These are phyloP conservation scores for Subanguina moxae DNA, from an alignment of 1,140 invertebrate species.

Conservation along the genomic window DNA sequence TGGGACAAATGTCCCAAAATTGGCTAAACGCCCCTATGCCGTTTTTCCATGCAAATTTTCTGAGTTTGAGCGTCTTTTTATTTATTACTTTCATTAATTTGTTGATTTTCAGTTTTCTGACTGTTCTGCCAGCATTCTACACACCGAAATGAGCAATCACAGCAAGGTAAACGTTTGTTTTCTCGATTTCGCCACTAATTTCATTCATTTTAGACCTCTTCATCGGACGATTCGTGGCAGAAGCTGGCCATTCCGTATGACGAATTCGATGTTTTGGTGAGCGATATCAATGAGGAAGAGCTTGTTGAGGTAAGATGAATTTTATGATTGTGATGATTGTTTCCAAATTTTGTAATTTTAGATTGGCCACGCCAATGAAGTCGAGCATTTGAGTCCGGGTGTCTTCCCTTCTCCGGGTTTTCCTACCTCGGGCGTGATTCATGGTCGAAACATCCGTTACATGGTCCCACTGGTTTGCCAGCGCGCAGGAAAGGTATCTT, in stretches of 20 bases:
- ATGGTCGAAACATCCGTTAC: constrained; percentile 32
- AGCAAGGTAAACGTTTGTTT: too few relatives aligned
- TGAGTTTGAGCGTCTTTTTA: too few relatives aligned
- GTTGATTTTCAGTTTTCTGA: too few relatives aligned
- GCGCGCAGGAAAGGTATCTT: constrained; percentile 19
- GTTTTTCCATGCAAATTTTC: too few relatives aligned
- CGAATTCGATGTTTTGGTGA: constrained; percentile 7
- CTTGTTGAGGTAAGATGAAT: constrained; percentile 1
- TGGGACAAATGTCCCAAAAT: too few relatives aligned
- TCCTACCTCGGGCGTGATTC: constrained; percentile 27
- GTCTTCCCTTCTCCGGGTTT: constrained; percentile 34
- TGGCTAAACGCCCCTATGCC: too few relatives aligned
- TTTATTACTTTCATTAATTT: too few relatives aligned
- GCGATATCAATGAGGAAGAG: constrained; percentile 10
- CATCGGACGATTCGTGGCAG: too few relatives aligned
- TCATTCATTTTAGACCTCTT: too few relatives aligned
- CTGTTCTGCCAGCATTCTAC: too few relatives aligned
- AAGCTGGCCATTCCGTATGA: constrained; percentile 2
- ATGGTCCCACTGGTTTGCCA: constrained; percentile 30
- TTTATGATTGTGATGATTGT: neutral
- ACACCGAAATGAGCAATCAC: too few relatives aligned
- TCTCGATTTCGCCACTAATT: too few relatives aligned
- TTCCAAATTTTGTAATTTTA: neutral
- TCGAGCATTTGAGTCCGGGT: constrained; percentile 40
- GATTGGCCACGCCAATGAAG: constrained; percentile 11